Evolutionary conservation across 2,888 invertebrate genomes (phyloP).

Genomic region (Cynaeus angustus): DNA sequence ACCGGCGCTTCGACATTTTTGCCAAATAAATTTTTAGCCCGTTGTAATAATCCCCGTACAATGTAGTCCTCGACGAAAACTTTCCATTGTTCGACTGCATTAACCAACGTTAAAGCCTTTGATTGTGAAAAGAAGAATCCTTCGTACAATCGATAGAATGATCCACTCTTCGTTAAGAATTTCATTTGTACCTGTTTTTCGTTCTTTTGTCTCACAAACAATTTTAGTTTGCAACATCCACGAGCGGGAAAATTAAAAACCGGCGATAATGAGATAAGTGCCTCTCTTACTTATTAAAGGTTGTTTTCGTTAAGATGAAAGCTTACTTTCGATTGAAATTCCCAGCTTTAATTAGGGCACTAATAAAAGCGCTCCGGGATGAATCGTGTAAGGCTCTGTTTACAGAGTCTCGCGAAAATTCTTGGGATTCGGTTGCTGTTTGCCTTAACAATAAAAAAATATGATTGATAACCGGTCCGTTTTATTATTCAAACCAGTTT

Average conservation of each 20-base stretch:
- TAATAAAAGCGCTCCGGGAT: constrained; percentile 12
- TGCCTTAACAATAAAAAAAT: constrained; percentile 1
- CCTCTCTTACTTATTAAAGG: constrained; percentile 18
- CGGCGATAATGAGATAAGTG: constrained; percentile 9
- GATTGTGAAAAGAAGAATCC: not conserved
- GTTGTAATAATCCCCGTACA: constrained; percentile 42
- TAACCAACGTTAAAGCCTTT: constrained; percentile 20
- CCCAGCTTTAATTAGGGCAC: constrained; percentile 18
- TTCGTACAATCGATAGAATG: constrained; percentile 17
- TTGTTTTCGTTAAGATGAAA: constrained; percentile 15
- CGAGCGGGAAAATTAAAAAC: constrained; percentile 2
- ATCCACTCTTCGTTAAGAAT: not conserved
- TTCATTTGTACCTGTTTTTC: constrained; percentile 8
- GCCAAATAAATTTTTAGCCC: constrained; percentile 45
- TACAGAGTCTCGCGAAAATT: constrained; percentile 12
- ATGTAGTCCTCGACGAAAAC: constrained; percentile 25
- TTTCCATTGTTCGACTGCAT: constrained; percentile 37
- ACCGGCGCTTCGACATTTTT: constrained; percentile 37
- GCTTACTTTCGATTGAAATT: constrained; percentile 29
- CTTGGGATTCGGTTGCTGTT: constrained; percentile 4
- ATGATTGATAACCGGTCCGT: not conserved
- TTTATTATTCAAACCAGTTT: constrained; percentile 19
- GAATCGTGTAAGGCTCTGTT: constrained; percentile 11
- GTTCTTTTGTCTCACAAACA: constrained; percentile 2
- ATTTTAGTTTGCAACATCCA: not conserved